These are phyloP conservation scores for Trachurus trachurus DNA, from an alignment of 2,797 vertebrate species.

Conservation along the genomic window DNA sequence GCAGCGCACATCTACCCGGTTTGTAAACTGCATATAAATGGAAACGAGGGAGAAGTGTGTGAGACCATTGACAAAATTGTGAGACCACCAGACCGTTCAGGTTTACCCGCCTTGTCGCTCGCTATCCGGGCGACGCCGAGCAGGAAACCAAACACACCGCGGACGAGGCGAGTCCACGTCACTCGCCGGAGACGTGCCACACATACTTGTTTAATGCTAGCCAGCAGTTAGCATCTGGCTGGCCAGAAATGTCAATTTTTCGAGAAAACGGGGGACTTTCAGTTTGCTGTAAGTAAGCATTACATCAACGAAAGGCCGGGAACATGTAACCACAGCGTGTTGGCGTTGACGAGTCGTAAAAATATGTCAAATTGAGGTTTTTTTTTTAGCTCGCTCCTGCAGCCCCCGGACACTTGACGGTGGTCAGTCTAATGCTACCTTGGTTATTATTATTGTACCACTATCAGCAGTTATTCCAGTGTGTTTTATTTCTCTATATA, in stretches of 20 bases:
- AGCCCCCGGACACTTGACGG: not conserved
- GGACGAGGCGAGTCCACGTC: constrained; percentile 53
- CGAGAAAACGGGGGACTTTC: not conserved
- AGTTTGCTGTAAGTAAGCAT: constrained; percentile 52
- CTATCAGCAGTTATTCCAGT: rapidly evolving
- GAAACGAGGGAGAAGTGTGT: not conserved
- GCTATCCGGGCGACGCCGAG: constrained; percentile 23
- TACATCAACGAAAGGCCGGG: not conserved
- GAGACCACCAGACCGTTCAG: not conserved
- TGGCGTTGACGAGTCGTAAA: not conserved
- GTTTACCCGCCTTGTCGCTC: not conserved
- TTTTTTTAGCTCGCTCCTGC: not conserved
- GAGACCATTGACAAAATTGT: no score
- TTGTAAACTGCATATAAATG: not conserved
- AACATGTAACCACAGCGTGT: rapidly evolving
- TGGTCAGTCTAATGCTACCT: not conserved
- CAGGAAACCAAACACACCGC: constrained; percentile 33
- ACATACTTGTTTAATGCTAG: constrained; percentile 41
- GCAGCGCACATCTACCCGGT: not conserved
- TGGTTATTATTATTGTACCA: not conserved
- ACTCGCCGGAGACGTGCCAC: constrained; percentile 62
- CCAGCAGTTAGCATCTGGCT: constrained; percentile 65
- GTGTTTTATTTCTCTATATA: not conserved
- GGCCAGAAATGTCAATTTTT: constrained; percentile 5
- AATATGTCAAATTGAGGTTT: not conserved